These are phyloP conservation scores for Sepioteuthis lessoniana DNA, from an alignment of 2,888 invertebrate species.

Conservation along the genomic window DNA sequence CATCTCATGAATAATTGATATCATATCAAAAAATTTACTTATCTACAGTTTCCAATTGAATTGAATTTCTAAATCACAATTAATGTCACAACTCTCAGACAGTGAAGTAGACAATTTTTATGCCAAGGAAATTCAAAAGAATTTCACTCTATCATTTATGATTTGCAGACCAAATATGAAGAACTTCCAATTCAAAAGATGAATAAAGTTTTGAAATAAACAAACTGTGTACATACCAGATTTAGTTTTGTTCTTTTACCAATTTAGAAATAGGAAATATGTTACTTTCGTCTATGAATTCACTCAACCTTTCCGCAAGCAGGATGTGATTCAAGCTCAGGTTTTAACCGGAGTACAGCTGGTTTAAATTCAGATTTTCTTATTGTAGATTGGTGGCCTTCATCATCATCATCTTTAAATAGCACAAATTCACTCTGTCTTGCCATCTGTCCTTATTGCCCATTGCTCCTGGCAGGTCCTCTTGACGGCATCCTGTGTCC, in stretches of 20 bases:
- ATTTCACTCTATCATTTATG: background rate
- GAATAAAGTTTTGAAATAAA: background rate
- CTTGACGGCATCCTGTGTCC: too few species aligned
- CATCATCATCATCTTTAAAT: too few species aligned
- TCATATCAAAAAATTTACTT: background rate
- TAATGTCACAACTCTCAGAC: background rate
- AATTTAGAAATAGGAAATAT: background rate
- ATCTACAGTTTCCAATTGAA: background rate
- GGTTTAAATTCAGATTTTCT: too few species aligned
- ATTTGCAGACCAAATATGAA: background rate
- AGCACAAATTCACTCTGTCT: too few species aligned
- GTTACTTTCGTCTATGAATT: too few species aligned
- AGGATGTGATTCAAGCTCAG: too few species aligned
- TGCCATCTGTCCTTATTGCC: too few species aligned
- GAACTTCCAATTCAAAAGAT: background rate
- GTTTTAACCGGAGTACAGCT: too few species aligned
- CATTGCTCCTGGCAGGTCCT: too few species aligned
- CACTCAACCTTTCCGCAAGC: too few species aligned
- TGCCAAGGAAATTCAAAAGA: background rate
- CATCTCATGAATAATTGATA: background rate
- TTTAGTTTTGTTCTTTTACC: background rate
- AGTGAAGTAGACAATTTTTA: background rate
- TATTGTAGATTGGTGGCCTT: too few species aligned
- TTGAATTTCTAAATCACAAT: background rate
- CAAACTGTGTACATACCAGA: background rate